Conservation (phyloP, 2,797 vertebrate species). For the Hafferia zeledoni region DNA sequence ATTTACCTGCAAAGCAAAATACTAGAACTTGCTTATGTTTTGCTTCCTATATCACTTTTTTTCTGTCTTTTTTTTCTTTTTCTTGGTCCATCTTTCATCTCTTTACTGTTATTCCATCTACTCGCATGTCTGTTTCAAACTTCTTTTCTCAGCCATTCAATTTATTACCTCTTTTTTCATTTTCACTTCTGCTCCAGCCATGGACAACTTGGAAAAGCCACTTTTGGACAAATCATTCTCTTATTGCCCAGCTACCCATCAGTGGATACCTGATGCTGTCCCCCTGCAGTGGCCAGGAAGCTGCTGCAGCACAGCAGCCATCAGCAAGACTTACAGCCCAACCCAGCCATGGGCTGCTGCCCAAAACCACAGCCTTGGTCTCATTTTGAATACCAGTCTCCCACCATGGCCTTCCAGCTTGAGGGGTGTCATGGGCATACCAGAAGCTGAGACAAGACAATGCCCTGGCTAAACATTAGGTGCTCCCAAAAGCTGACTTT, state of each 20-base stretch:
- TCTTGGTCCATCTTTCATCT: background rate
- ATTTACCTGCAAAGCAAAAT: background rate
- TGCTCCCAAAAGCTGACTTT: background rate
- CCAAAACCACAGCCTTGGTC: background rate
- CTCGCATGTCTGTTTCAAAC: background rate
- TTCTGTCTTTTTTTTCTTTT: background rate
- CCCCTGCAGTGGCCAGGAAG: background rate
- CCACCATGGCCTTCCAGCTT: fast-evolving
- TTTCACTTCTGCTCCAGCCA: background rate
- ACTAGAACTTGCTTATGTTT: background rate
- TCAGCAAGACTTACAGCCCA: background rate
- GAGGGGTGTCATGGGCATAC: background rate
- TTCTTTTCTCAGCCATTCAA: background rate
- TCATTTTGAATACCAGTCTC: background rate
- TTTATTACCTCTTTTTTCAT: background rate
- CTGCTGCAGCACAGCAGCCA: background rate
- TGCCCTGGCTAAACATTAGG: background rate
- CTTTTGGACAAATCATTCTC: background rate
- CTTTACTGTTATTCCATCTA: background rate
- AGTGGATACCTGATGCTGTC: background rate
- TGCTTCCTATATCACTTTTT: background rate
- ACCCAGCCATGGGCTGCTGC: background rate
- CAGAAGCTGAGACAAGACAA: background rate
- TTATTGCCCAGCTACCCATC: background rate
- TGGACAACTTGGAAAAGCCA: background rate